These are phyloP conservation scores for Enteromius fasciolatus DNA, from an alignment of 2,797 vertebrate genomes.

Conservation along the genomic window DNA sequence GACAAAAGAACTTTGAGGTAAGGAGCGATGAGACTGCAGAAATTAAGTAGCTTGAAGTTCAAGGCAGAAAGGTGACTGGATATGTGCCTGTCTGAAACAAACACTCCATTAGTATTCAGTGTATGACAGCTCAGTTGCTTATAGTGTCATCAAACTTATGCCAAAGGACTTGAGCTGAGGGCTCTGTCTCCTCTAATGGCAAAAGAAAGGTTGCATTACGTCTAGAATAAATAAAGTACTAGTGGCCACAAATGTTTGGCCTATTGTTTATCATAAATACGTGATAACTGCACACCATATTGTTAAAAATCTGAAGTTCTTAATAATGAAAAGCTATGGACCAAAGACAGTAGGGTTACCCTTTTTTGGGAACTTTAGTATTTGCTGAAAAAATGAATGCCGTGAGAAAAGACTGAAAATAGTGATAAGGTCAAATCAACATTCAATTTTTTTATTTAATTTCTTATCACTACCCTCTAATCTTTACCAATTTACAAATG, in stretches of 20 bases:
- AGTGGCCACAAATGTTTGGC: background rate
- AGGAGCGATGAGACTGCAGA: background rate
- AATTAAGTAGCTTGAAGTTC: background rate
- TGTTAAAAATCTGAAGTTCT: background rate
- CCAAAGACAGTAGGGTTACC: background rate
- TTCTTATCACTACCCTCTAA: background rate
- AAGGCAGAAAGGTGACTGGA: background rate
- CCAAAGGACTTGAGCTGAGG: background rate
- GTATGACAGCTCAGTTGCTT: background rate
- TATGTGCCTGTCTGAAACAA: constrained; percentile 12
- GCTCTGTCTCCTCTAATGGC: background rate
- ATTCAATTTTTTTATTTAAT: constrained; percentile 29
- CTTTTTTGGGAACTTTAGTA: background rate
- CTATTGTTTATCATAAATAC: background rate
- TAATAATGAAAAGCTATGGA: background rate
- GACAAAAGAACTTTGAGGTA: background rate
- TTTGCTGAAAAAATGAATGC: background rate
- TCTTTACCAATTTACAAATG: background rate
- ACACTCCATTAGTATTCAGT: background rate
- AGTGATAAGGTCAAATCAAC: too few species aligned
- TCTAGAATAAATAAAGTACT: background rate
- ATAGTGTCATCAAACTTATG: background rate
- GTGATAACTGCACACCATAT: background rate
- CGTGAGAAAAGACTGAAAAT: background rate
- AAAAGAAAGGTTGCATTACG: background rate